Percentiles rank a stretch among this genome's conserved stretches.
Evolutionary conservation across 2,113 vertebrate genomes (phyloP).

Genomic region (Greenwoodochromis staneri): DNA sequence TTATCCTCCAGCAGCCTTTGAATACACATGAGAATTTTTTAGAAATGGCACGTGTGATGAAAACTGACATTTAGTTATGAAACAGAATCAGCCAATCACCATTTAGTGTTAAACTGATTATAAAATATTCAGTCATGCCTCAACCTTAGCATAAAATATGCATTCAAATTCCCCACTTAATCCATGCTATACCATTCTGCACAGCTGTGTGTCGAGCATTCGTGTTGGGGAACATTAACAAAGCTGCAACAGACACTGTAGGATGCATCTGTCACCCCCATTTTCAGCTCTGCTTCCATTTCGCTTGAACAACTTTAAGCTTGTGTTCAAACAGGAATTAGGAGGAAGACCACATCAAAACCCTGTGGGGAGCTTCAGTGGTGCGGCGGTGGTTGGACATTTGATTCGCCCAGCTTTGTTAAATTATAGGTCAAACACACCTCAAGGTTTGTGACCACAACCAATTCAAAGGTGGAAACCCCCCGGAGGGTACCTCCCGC

Average conservation of each 20-base stretch:
- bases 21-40: neutral
- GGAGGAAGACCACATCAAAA: conserved; percentile 15
- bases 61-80: neutral
- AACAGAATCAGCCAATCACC: neutral
- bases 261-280: neutral
- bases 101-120: neutral
- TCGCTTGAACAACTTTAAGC: neutral
- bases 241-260: neutral
- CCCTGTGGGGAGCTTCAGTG: conserved; percentile 7
- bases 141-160: neutral
- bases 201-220: neutral
- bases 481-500: neutral
- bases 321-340: conserved; percentile 11
- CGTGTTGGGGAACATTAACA: neutral
- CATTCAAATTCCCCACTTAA: neutral
- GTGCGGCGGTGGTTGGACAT: neutral
- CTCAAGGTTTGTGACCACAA: conserved; percentile 36
- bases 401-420: conserved; percentile 16
- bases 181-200: neutral
- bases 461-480: neutral
- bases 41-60: neutral
- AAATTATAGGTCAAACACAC: conserved; percentile 38
- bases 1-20: neutral
- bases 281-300: conserved; percentile 13
- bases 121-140: neutral